Percentiles rank a stretch among this genome's conserved stretches.
phyloP scores from a whole-genome alignment of 2,888 invertebrate genomes.

The Tetragnatha montana region DNA sequence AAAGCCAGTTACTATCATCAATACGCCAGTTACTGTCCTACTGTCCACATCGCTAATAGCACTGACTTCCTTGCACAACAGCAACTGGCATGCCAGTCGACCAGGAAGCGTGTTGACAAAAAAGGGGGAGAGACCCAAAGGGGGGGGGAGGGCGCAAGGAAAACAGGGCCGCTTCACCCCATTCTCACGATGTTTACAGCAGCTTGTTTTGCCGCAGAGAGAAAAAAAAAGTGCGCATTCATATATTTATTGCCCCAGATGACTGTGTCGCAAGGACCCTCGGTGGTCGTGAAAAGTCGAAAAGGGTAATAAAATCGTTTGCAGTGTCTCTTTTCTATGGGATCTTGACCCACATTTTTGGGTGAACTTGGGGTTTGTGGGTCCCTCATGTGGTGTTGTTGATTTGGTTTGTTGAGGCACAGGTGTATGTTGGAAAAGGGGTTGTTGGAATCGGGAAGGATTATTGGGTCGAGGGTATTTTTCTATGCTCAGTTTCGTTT shows the following conservation, averaged over 20 bases:
- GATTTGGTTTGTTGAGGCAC: too few relatives aligned
- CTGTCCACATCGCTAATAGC: background rate
- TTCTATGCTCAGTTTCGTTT: too few relatives aligned
- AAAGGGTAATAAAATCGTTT: constrained; percentile 51
- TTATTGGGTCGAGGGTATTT: too few relatives aligned
- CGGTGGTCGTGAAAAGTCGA: background rate
- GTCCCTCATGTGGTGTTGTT: background rate
- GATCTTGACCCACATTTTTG: constrained; percentile 33
- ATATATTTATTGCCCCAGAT: constrained; percentile 2
- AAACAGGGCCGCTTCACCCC: background rate
- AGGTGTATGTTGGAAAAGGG: too few relatives aligned
- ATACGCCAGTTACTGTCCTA: too few relatives aligned
- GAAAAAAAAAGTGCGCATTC: constrained; percentile 9
- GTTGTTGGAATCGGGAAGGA: too few relatives aligned
- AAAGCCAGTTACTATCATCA: too few relatives aligned
- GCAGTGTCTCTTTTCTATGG: background rate
- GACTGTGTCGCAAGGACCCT: background rate
- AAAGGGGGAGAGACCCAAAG: constrained; percentile 6
- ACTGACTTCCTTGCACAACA: background rate
- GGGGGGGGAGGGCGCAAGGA: background rate
- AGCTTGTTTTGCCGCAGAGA: constrained; percentile 28
- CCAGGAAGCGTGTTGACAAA: constrained; percentile 36
- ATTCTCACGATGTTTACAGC: constrained; percentile 47
- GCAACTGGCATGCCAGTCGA: background rate
- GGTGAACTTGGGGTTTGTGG: background rate